Evolutionary conservation across 2,888 invertebrate species (phyloP), one percentile per base, ranked within the genome.

Genomic region (Drosophila lacicola): DNA sequence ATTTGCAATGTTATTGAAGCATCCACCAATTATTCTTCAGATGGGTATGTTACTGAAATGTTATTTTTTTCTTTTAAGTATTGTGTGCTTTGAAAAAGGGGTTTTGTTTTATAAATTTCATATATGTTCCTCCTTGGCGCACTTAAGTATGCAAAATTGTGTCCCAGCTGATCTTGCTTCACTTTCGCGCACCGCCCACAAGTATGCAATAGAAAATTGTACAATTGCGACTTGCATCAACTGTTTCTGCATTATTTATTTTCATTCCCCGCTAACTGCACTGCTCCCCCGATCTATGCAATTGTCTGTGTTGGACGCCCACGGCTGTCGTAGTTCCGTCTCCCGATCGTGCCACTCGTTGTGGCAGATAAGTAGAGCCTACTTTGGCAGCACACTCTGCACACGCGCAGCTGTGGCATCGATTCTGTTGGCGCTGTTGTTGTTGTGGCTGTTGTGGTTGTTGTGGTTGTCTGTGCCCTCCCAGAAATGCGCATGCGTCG

Each of bases 311-410:
- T 39, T 64, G 34, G 54, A 9, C 62, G 74, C 75, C 75, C 60
- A 76, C 77, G 45, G 14, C 33, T 42, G 49, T 49, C 29, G 55
- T 45, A 53, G 60, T 55, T 78, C 56, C 65, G 78, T 74, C 69
- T 74, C 44, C 44, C 60, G 88, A 83, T 83, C 82, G 70, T 82
- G 82, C 82, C 73, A 78, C 84, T 69, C 57, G 79, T 60, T 78
- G 84, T 65, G 55, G 82, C 79, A 81, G 82, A 86, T 81, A 74
- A 82, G 69, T 44, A 36, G 47, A 47, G 60, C 55, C 60, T 50
- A 60, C 64, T 49, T 42, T 42, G 41, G 54, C 58, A 50, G 64
- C 70, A 62, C 65, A 54, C 63, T 63, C 55, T 57, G 63, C 76
- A 73, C 68, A 78, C 78, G 81, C 70, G 49, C 71, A 62, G 42